Conservation (phyloP, 2,888 invertebrate genomes). For the Electrophaes corylata region DNA sequence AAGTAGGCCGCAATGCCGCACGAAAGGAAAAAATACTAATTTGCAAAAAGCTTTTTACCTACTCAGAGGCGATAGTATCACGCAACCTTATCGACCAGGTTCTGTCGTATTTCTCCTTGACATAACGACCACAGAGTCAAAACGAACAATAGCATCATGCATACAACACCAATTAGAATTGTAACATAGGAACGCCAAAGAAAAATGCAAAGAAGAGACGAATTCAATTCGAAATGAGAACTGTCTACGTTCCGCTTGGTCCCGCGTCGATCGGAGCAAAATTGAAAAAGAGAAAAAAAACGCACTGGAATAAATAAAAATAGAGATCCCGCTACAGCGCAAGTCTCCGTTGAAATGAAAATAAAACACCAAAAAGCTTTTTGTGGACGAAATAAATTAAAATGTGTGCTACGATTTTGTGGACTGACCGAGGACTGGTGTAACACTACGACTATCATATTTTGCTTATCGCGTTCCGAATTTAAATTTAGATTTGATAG, state of each 20-base stretch:
- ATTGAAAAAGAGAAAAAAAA: slow-evolving; percentile 77
- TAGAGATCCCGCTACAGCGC: slow-evolving; percentile 83
- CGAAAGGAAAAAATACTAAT: slow-evolving; percentile 60
- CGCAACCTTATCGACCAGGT: slow-evolving; percentile 68
- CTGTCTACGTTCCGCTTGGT: slow-evolving; percentile 78
- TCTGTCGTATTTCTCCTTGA: slow-evolving; percentile 52
- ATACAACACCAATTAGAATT: slow-evolving; percentile 78
- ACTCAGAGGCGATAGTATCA: slow-evolving; percentile 64
- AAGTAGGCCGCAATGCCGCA: slow-evolving; percentile 40
- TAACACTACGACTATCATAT: slow-evolving; percentile 57
- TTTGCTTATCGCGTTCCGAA: slow-evolving; percentile 44
- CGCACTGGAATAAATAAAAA: slow-evolving; percentile 80
- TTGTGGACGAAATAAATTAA: slow-evolving; percentile 84
- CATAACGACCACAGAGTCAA: slow-evolving; percentile 60
- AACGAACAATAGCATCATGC: slow-evolving; percentile 73
- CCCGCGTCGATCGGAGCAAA: slow-evolving; percentile 78
- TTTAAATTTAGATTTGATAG: slow-evolving; percentile 30
- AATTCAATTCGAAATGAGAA: slow-evolving; percentile 82
- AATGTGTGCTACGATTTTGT: slow-evolving; percentile 81
- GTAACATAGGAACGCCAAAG: slow-evolving; percentile 66
- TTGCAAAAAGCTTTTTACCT: slow-evolving; percentile 70
- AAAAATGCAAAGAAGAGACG: slow-evolving; percentile 74
- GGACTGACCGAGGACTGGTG: slow-evolving; percentile 55
- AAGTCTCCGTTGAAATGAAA: slow-evolving; percentile 84
- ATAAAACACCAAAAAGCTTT: slow-evolving; percentile 80